Percentiles rank a stretch among this genome's conserved stretches.
Conservation (phyloP, 2,113 vertebrate species). For the Pachyramphus minor region DNA sequence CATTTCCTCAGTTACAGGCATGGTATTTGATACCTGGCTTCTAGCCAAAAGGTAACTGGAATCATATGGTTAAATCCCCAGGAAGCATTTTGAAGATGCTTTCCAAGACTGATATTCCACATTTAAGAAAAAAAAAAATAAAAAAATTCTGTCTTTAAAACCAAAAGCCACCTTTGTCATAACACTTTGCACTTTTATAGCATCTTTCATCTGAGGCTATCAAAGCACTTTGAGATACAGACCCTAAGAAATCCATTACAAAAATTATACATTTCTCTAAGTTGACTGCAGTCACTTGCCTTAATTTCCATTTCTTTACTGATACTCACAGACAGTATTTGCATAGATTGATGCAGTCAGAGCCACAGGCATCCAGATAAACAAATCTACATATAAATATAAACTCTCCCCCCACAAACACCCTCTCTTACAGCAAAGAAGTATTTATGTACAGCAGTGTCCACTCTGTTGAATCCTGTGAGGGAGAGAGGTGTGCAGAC, state of each 20-base stretch:
- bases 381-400: neutral
- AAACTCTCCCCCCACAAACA: neutral
- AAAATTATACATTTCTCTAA: constrained; percentile 36
- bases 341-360: neutral
- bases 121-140: neutral
- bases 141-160: neutral
- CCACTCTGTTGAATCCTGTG: neutral
- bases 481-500: neutral
- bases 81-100: neutral
- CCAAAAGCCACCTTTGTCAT: neutral
- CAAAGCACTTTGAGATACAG: neutral
- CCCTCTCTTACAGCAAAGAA: neutral
- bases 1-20: neutral
- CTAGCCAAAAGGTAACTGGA: neutral
- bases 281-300: neutral
- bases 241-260: constrained; percentile 17
- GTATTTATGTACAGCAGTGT: neutral
- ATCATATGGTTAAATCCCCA: neutral
- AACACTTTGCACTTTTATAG: constrained; percentile 7
- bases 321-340: neutral
- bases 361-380: neutral
- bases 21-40: neutral
- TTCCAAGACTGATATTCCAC: neutral
- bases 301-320: constrained; percentile 36
- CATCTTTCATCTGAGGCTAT: constrained; percentile 19